Base-by-base conservation (phyloP, 2,888 invertebrate genomes). In the Cosmopolites sordidus region DNA sequence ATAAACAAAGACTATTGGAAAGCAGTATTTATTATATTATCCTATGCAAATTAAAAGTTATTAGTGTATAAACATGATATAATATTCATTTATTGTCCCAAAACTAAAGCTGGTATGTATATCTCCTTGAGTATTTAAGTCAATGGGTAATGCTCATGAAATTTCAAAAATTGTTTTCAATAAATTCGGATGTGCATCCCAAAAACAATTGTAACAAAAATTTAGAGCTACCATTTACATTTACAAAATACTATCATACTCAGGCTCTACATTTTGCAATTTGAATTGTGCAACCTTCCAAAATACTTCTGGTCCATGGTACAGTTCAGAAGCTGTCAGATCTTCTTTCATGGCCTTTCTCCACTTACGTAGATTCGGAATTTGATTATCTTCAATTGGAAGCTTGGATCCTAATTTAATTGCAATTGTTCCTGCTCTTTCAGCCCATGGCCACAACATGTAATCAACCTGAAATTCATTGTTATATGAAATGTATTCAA, bases 381-480 rank as follows among this genome's bases (percentile, higher is more conserved):
- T 63, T 8, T 71, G 62, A 15, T 59, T 53, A 3, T 66, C 62
- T 41, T 56, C 49, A 1, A 72, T 41, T 5, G 71, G 69, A 27
- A 71, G 55, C 38, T 64, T 62, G 43, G 62, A 55, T 0, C 63
- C 64, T 8, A 70, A 53, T 42, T 62, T 63, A 12, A 70, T 54
- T 9, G 54, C 58, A 33, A 69, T 48, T 8, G 58, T 49, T 2
- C 65, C 67, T 11, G 64, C 65, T 16, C 70, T 53, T 59, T 71
- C 71, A 9, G 64, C 71, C 70, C 69, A 72, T 3, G 73, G 73
- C 73, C 73, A 73, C 39, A 73, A 40, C 69, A 71, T 69, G 48
- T 68, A 73, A 60, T 73, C 72, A 16, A 69, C 62, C 70, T 69
- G 44, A 38, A 60, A 60, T 15, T 9, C 6, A 4, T 38, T 38